phyloP scores from a whole-genome alignment of 2,113 vertebrate species.

The Lophius piscatorius region DNA sequence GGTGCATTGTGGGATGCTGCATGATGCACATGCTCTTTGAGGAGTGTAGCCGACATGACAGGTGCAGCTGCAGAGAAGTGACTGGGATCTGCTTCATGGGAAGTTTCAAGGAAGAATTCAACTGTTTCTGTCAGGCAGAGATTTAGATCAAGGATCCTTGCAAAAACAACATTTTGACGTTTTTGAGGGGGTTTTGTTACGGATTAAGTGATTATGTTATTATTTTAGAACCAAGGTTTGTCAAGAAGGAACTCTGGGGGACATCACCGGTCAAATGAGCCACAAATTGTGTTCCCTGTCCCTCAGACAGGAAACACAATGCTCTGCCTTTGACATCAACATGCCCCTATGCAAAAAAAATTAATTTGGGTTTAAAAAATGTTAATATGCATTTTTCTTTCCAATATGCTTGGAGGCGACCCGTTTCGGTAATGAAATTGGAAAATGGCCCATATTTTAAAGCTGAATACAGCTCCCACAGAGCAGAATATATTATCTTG shows the following conservation, averaged over 20 bases:
- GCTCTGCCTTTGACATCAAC: slow-evolving; percentile 1
- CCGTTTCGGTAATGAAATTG: slow-evolving; percentile 20
- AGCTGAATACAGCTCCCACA: not conserved
- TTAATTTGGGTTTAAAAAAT: slow-evolving; percentile 30
- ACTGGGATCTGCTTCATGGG: not conserved
- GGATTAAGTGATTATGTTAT: too few relatives aligned
- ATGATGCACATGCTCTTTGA: slow-evolving; percentile 38
- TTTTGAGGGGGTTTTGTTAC: not conserved
- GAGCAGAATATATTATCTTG: too few relatives aligned
- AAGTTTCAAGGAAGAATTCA: slow-evolving; percentile 6
- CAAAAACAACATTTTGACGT: not conserved
- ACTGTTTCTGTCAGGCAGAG: not conserved
- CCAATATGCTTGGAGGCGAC: slow-evolving; percentile 1
- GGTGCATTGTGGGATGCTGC: slow-evolving; percentile 32
- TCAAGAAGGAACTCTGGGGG: too few relatives aligned
- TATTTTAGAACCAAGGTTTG: too few relatives aligned
- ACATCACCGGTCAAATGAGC: too few relatives aligned
- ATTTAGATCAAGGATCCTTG: not conserved
- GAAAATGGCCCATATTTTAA: slow-evolving; percentile 19
- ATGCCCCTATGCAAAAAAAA: slow-evolving; percentile 6
- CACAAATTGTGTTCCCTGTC: too few relatives aligned
- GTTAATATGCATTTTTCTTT: slow-evolving; percentile 18
- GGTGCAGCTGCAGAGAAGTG: slow-evolving; percentile 38
- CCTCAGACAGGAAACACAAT: not conserved
- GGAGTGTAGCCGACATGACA: slow-evolving; percentile 50